Conservation (phyloP, 1,140 invertebrate species). For the Trichoplusia ni region DNA sequence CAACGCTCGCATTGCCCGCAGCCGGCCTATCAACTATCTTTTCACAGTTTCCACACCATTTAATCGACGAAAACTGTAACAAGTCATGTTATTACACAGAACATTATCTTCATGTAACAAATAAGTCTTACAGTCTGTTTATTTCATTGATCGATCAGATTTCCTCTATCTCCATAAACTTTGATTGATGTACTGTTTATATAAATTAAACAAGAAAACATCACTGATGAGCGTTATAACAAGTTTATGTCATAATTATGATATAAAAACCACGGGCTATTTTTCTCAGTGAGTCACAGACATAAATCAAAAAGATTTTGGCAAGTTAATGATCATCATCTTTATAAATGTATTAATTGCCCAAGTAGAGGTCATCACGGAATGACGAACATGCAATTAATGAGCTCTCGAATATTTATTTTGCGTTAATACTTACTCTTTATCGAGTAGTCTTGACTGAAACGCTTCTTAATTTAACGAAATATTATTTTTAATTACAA, state of each 20-base stretch:
- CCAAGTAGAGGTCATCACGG: not conserved
- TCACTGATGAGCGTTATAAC: too few species aligned
- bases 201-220: too few species aligned
- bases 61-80: slow-evolving; percentile 47
- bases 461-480: too few species aligned
- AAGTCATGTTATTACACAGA: slow-evolving; percentile 37
- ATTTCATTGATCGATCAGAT: too few species aligned
- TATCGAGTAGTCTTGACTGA: not conserved
- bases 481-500: too few species aligned
- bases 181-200: too few species aligned
- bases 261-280: not conserved
- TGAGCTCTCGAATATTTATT: not conserved
- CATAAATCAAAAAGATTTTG: slow-evolving; percentile 7
- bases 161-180: too few species aligned
- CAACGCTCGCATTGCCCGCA: slow-evolving; percentile 25
- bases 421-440: not conserved
- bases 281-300: not conserved
- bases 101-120: slow-evolving; percentile 34
- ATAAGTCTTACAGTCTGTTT: not conserved
- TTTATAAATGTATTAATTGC: slow-evolving; percentile 8
- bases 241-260: too few species aligned
- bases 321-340: slow-evolving; percentile 8
- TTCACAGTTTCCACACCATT: slow-evolving; percentile 64
- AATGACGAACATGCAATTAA: not conserved
- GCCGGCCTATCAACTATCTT: slow-evolving; percentile 50